Conservation (phyloP, 2,888 invertebrate genomes). For the Trimorus sp. region DNA sequence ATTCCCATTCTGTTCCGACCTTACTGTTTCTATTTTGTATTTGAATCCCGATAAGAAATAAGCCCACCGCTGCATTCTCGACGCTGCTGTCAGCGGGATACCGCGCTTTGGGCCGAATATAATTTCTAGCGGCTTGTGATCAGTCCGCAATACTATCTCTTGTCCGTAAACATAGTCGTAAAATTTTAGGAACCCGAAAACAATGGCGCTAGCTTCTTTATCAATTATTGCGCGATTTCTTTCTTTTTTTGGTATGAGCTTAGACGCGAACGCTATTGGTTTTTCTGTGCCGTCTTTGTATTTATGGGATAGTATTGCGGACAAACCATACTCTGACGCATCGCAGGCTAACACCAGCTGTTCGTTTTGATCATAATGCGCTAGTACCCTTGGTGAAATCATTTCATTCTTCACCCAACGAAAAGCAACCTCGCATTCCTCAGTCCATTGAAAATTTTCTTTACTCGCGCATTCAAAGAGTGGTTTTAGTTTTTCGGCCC, state of each 20-base stretch:
- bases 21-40: conserved; percentile 37
- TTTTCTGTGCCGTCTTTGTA: conserved; percentile 53
- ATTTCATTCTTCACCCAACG: conserved; percentile 1
- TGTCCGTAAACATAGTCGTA: conserved; percentile 52
- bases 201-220: conserved; percentile 60
- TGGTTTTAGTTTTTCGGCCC: background rate
- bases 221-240: conserved; percentile 51
- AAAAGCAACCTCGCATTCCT: background rate
- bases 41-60: conserved; percentile 47
- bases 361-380: conserved; percentile 61
- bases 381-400: background rate
- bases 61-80: conserved; percentile 51
- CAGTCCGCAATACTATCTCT: conserved; percentile 44
- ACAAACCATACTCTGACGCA: conserved; percentile 55
- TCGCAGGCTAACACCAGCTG: conserved; percentile 55
- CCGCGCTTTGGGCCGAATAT: conserved; percentile 37
- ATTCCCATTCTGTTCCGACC: background rate
- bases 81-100: conserved; percentile 34
- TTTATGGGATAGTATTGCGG: conserved; percentile 55
- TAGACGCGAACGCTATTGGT: conserved; percentile 58
- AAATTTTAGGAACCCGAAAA: conserved; percentile 56
- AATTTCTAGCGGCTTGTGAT: conserved; percentile 45
- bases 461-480: background rate
- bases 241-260: conserved; percentile 55
- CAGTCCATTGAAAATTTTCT: background rate